A percentile compares a stretch with the other conserved stretches of the same genome.
Evolutionary conservation across 2,888 invertebrate species (phyloP).

Genomic region (Drosophila villosipedis): DNA sequence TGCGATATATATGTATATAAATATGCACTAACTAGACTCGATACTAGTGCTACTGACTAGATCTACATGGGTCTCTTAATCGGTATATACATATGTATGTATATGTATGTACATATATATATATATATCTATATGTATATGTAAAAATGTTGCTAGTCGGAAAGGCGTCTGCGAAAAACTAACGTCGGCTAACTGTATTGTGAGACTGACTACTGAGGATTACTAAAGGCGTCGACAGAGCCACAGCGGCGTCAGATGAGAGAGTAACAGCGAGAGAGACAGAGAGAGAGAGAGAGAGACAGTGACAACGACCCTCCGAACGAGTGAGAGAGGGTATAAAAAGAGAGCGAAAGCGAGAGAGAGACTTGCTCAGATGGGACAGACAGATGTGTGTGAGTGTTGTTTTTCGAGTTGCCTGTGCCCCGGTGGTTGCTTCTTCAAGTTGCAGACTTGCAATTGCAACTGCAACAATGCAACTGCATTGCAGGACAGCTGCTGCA

Average conservation of each 20-base stretch:
- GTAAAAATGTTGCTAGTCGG: slow-evolving; percentile 70
- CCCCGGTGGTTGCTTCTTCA: slow-evolving; percentile 47
- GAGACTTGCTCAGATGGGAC: slow-evolving; percentile 32
- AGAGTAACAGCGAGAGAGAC: slow-evolving; percentile 18
- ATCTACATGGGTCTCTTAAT: slow-evolving; percentile 34
- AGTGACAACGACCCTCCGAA: slow-evolving; percentile 32
- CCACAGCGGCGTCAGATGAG: slow-evolving; percentile 50
- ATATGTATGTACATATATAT: not conserved
- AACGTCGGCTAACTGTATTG: slow-evolving; percentile 71
- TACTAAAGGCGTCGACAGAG: slow-evolving; percentile 75
- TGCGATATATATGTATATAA: slow-evolving; percentile 3
- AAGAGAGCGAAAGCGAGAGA: slow-evolving; percentile 10
- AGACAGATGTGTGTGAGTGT: slow-evolving; percentile 70
- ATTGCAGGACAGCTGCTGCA: slow-evolving; percentile 54
- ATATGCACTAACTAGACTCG: slow-evolving; percentile 39
- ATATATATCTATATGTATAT: slow-evolving; percentile 17
- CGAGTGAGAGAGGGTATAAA: slow-evolving; percentile 8
- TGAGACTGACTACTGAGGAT: slow-evolving; percentile 65
- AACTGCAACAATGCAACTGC: slow-evolving; percentile 47
- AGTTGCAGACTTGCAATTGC: slow-evolving; percentile 43
- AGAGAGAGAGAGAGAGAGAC: slow-evolving; percentile 18
- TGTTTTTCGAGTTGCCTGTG: slow-evolving; percentile 48
- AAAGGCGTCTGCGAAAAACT: slow-evolving; percentile 80
- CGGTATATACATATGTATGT: slow-evolving; percentile 2
- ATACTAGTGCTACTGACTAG: slow-evolving; percentile 14